A percentile compares a stretch with the other conserved stretches of the same genome.
These are phyloP conservation scores for Hydrophis major DNA, from an alignment of 2,797 vertebrate species.

Conservation along the genomic window DNA sequence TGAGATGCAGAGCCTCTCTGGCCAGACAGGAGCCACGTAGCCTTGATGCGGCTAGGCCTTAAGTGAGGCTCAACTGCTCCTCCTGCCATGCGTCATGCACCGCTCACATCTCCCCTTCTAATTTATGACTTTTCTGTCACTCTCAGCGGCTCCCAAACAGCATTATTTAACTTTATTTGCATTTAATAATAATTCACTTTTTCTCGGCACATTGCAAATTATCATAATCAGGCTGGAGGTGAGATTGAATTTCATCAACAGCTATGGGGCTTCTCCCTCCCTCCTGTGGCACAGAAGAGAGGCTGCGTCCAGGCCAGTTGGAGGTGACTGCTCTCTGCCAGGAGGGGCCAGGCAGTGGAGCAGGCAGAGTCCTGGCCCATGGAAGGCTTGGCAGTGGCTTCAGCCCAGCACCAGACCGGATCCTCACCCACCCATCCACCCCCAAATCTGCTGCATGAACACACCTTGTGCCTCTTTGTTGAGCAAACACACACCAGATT, in stretches of 20 bases:
- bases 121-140: neutral
- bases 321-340: rapidly evolving
- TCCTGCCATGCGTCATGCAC: rapidly evolving
- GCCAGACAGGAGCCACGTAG: neutral
- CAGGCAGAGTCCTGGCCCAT: rapidly evolving
- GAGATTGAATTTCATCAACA: conserved; percentile 37
- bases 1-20: rapidly evolving
- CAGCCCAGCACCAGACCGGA: neutral
- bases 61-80: neutral
- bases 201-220: conserved; percentile 26
- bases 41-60: neutral
- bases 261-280: neutral
- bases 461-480: too few species aligned
- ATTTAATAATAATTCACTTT: conserved; percentile 44
- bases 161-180: conserved; percentile 41
- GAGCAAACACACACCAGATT: neutral
- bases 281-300: neutral
- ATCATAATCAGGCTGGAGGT: conserved; percentile 8
- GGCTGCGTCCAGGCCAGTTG: neutral
- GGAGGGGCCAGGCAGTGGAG: neutral
- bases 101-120: neutral
- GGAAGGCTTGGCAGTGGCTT: neutral
- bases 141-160: conserved; percentile 19
- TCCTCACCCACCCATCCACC: too few species aligned
- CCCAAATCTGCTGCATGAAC: neutral